phyloP scores from a whole-genome alignment of 2,113 vertebrate genomes.

The Misgurnus anguillicaudatus region DNA sequence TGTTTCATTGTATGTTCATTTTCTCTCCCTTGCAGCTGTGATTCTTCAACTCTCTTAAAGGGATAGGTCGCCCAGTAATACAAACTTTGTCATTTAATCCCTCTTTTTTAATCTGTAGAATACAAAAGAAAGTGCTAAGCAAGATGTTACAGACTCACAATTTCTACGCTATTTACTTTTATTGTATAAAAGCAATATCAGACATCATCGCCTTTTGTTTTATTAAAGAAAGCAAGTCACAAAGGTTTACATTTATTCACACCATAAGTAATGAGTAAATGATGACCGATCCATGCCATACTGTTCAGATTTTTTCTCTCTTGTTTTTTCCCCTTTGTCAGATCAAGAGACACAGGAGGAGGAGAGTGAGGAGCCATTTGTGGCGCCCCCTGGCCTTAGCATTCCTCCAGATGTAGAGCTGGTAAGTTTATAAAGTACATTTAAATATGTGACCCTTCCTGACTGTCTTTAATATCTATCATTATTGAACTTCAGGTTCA shows the following conservation, averaged over 20 bases:
- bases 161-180: too few species aligned
- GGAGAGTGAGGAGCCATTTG: slow-evolving; percentile 92
- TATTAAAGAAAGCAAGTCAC: too few species aligned
- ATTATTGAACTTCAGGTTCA: too few species aligned
- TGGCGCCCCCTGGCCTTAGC: slow-evolving; percentile 85
- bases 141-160: too few species aligned
- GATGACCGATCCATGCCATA: too few species aligned
- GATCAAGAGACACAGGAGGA: slow-evolving; percentile 86
- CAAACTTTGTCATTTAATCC: neutral
- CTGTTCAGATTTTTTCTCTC: neutral
- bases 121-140: too few species aligned
- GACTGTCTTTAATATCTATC: neutral
- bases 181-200: too few species aligned
- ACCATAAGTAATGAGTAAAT: too few species aligned
- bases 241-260: too few species aligned
- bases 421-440: slow-evolving; percentile 73
- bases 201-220: too few species aligned
- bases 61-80: neutral
- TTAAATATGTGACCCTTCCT: neutral
- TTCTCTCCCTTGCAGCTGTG: slow-evolving; percentile 1
- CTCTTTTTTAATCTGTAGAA: too few species aligned
- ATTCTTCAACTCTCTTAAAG: neutral
- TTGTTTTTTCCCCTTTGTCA: slow-evolving; percentile 5
- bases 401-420: slow-evolving; percentile 94
- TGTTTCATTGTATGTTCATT: neutral